Conservation (phyloP, 2,888 invertebrate genomes). For the Thyatira batis region DNA sequence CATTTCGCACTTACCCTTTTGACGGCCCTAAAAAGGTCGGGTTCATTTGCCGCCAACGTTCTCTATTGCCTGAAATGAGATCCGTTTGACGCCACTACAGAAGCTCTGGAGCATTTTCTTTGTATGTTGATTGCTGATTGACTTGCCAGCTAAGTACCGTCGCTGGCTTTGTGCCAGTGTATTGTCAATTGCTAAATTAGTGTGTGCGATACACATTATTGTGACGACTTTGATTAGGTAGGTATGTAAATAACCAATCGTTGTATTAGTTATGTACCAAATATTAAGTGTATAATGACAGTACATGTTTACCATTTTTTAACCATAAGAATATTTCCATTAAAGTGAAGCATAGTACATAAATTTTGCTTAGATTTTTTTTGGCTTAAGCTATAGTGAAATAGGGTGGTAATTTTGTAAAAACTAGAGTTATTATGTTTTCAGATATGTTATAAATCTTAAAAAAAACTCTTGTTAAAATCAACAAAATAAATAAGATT, state of each 20-base stretch:
- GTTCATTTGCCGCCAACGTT: conserved; percentile 56
- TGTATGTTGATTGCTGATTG: conserved; percentile 52
- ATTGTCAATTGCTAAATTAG: background rate
- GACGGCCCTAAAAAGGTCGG: conserved; percentile 64
- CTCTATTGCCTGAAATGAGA: conserved; percentile 47
- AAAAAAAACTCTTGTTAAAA: background rate
- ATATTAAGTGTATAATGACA: no score
- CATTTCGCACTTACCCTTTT: conserved; percentile 68
- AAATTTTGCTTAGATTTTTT: no score
- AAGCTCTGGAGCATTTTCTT: conserved; percentile 37
- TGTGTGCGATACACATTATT: background rate
- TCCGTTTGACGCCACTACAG: conserved; percentile 41
- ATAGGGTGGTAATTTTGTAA: no score
- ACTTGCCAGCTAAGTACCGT: conserved; percentile 9
- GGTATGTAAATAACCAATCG: no score
- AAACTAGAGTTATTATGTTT: no score
- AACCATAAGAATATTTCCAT: no score
- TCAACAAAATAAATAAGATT: background rate
- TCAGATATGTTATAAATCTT: no score
- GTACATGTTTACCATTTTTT: no score
- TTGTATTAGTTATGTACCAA: no score
- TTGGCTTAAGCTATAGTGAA: no score
- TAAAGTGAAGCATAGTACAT: no score
- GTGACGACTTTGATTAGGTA: background rate
- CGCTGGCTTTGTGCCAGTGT: background rate